These are phyloP conservation scores for Bursaphelenchus mucronatus DNA, from an alignment of 1,140 invertebrate species.

Conservation along the genomic window DNA sequence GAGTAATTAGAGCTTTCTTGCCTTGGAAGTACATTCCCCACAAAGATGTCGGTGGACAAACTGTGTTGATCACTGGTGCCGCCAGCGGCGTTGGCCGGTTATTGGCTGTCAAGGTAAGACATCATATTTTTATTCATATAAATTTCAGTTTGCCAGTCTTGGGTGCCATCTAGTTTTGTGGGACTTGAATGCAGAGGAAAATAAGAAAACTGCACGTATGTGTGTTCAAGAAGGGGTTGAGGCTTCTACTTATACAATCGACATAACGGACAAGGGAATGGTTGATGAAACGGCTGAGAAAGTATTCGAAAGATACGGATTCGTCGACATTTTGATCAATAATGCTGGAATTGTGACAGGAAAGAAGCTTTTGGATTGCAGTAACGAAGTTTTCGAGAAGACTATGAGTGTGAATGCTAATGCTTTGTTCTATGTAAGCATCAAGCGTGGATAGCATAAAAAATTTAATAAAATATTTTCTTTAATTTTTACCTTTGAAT, in stretches of 20 bases:
- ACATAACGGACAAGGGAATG: constrained; percentile 73
- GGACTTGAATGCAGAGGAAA: constrained; percentile 81
- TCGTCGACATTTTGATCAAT: constrained; percentile 76
- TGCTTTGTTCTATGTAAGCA: constrained; percentile 70
- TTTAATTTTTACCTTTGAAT: no score
- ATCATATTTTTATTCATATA: neutral
- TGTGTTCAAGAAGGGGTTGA: constrained; percentile 18
- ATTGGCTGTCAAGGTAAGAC: constrained; percentile 66
- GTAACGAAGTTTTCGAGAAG: constrained; percentile 69
- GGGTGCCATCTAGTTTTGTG: constrained; percentile 79
- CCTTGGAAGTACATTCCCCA: constrained; percentile 41
- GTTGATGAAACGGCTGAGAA: constrained; percentile 75
- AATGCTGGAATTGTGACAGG: constrained; percentile 48
- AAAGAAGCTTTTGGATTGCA: constrained; percentile 72
- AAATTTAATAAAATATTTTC: neutral
- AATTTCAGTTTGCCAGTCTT: constrained; percentile 66
- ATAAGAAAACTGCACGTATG: constrained; percentile 68
- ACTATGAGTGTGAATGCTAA: constrained; percentile 69
- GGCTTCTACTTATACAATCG: constrained; percentile 65
- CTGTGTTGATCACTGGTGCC: constrained; percentile 79
- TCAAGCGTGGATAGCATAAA: neutral
- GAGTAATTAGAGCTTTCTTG: constrained; percentile 46
- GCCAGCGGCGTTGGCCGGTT: constrained; percentile 81
- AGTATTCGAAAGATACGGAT: constrained; percentile 77
- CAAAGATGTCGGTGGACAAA: constrained; percentile 39